Conservation (phyloP, 1,140 invertebrate genomes). For the Berghia stephanieae region DNA sequence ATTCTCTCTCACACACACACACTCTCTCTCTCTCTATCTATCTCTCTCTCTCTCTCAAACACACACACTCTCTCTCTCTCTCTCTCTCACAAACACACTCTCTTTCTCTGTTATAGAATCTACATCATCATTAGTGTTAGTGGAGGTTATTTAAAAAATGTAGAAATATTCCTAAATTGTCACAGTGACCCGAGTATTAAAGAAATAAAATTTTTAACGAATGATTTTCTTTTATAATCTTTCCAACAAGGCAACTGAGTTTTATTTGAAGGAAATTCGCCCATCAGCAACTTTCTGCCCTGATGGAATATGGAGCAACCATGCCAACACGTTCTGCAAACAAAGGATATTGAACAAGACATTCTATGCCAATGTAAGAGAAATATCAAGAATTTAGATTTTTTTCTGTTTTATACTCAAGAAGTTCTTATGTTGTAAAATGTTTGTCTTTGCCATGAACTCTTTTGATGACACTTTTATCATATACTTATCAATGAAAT, state of each 20-base stretch:
- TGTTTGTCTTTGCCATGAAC: neutral
- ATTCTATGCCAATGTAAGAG: conserved; percentile 50
- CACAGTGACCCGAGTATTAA: no score
- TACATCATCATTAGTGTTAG: no score
- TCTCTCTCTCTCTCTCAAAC: no score
- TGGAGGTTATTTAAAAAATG: no score
- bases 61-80: no score
- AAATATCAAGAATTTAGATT: neutral
- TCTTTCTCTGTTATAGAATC: no score
- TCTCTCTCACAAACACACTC: no score
- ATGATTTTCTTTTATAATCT: no score
- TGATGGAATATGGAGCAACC: conserved; percentile 72
- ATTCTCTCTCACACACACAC: no score
- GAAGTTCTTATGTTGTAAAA: neutral
- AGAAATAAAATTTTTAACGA: no score
- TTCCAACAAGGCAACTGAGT: conserved; percentile 82
- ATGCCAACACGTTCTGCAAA: conserved; percentile 71
- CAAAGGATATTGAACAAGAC: conserved; percentile 42
- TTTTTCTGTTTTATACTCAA: neutral
- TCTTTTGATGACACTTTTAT: neutral
- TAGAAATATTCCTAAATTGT: no score
- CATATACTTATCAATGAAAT: neutral
- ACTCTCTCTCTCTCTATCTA: no score
- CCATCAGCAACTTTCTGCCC: conserved; percentile 72
- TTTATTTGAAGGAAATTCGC: conserved; percentile 74